Percentiles rank a stretch among this genome's conserved stretches.
Evolutionary conservation across 2,888 invertebrate species (phyloP).

Genomic region (Morpho achilles): DNA sequence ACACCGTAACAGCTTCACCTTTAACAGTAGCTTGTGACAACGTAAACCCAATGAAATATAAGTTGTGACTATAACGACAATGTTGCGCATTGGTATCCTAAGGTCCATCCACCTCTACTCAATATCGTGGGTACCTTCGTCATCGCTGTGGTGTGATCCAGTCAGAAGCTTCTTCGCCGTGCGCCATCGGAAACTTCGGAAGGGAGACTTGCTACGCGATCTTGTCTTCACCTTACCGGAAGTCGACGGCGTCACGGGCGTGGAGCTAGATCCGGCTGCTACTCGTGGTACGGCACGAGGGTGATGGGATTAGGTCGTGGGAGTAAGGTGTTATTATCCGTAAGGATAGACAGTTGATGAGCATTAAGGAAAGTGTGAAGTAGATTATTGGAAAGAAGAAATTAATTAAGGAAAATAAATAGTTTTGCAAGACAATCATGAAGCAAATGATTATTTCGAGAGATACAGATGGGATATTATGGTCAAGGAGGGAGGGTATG

Average conservation of each 20-base stretch:
- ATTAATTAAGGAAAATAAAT: neutral
- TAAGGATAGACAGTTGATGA: neutral
- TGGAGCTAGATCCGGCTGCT: conserved; percentile 67
- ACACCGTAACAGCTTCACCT: too few species aligned
- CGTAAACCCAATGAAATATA: too few species aligned
- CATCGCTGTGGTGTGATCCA: conserved; percentile 87
- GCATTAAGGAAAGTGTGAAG: neutral
- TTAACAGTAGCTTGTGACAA: too few species aligned
- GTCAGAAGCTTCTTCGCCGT: conserved; percentile 84
- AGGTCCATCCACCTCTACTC: conserved; percentile 47
- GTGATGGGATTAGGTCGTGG: conserved; percentile 7
- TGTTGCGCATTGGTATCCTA: too few species aligned
- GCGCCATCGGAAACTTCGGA: conserved; percentile 95
- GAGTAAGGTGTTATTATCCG: neutral
- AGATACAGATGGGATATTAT: too few species aligned
- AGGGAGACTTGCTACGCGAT: conserved; percentile 95
- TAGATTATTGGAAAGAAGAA: neutral
- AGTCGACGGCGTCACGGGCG: conserved; percentile 67
- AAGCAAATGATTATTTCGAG: too few species aligned
- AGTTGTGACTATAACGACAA: too few species aligned
- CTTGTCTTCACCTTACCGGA: conserved; percentile 88
- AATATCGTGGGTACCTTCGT: conserved; percentile 82
- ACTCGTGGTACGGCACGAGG: conserved; percentile 36
- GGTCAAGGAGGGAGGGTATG: too few species aligned
- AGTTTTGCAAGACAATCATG: too few species aligned